Conservation (phyloP, 2,888 invertebrate genomes). For the Dryobota labecula region DNA sequence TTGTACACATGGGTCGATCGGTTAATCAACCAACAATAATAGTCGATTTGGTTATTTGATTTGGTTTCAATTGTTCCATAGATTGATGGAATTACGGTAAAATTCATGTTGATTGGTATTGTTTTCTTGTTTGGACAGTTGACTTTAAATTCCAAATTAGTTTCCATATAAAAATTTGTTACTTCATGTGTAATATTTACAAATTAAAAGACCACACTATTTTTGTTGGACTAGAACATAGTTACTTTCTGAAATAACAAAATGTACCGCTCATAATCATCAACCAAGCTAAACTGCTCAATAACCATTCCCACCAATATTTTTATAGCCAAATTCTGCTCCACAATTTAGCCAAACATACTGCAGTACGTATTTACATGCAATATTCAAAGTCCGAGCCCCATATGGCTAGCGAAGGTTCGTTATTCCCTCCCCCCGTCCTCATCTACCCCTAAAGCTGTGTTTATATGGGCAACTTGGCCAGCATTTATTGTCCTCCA, state of each 20-base stretch:
- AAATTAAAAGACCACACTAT: background rate
- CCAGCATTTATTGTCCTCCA: background rate
- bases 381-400: constrained; percentile 68
- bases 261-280: background rate
- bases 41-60: background rate
- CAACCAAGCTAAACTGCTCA: background rate
- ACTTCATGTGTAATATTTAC: background rate
- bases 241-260: background rate
- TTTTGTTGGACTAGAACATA: background rate
- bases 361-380: constrained; percentile 60
- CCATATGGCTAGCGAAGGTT: constrained; percentile 65
- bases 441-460: constrained; percentile 23
- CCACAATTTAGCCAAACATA: constrained; percentile 35
- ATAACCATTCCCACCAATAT: constrained; percentile 21
- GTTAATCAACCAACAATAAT: background rate
- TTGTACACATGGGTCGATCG: background rate
- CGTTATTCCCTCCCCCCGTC: constrained; percentile 44
- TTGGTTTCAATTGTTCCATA: background rate
- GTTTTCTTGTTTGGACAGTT: background rate
- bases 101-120: background rate
- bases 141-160: background rate
- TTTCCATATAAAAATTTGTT: background rate
- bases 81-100: too few relatives aligned
- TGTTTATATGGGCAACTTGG: background rate
- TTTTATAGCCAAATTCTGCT: constrained; percentile 19